Evolutionary conservation across 2,888 invertebrate species (phyloP).

Genomic region (Noctua comes): DNA sequence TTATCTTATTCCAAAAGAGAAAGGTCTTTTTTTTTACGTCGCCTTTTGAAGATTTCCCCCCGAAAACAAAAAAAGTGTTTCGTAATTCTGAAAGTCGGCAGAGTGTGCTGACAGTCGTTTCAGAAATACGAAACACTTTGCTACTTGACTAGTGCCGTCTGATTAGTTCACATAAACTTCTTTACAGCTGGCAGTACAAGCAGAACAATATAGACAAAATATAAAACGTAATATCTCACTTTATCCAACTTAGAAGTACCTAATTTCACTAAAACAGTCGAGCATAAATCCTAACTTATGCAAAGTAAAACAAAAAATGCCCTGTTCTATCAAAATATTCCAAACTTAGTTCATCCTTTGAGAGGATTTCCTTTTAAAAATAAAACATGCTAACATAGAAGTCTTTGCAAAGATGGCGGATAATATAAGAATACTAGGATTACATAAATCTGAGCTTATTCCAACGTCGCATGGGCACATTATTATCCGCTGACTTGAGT

Average conservation of each 20-base stretch:
- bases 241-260: background rate
- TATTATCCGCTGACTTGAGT: conserved; percentile 54
- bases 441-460: conserved; percentile 65
- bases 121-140: background rate
- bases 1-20: too few relatives aligned
- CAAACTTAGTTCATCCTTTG: conserved; percentile 33
- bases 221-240: background rate
- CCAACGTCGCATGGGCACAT: conserved; percentile 46
- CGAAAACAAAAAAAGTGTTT: too few relatives aligned
- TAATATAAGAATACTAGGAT: conserved; percentile 57
- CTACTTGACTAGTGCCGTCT: background rate
- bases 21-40: too few relatives aligned
- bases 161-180: background rate
- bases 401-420: conserved; percentile 43
- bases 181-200: background rate
- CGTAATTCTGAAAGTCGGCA: too few relatives aligned
- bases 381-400: conserved; percentile 27
- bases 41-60: too few relatives aligned
- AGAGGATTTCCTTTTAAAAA: conserved; percentile 50
- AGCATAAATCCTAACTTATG: conserved; percentile 33
- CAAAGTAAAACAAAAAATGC: conserved; percentile 49
- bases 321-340: conserved; percentile 45
- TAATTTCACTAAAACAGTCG: conserved; percentile 11
- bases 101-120: background rate
- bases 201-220: background rate